phyloP scores from a whole-genome alignment of 2,113 vertebrate genomes.

The Sciurus niger region DNA sequence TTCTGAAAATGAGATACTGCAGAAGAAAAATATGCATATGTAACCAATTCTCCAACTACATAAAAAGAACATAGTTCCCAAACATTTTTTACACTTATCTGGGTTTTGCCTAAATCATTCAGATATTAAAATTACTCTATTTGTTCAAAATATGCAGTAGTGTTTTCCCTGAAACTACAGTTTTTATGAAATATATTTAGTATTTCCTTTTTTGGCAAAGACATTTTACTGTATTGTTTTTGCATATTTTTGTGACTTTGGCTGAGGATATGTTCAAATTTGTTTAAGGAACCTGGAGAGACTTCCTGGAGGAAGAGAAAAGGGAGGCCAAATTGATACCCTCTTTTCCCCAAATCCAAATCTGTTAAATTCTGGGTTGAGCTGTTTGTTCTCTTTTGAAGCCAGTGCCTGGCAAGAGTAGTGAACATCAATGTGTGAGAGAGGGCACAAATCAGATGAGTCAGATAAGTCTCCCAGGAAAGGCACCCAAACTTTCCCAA shows the following conservation, averaged over 20 bases:
- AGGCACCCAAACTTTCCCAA: not conserved
- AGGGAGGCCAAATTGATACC: not conserved
- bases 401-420: not conserved
- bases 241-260: not conserved
- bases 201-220: not conserved
- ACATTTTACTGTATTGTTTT: not conserved
- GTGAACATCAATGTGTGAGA: not conserved
- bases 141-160: not conserved
- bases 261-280: not conserved
- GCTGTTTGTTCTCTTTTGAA: not conserved
- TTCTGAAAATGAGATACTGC: constrained; percentile 64
- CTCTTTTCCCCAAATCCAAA: not conserved
- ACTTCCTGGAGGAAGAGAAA: not conserved
- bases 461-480: not conserved
- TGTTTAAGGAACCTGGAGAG: not conserved
- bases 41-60: not conserved
- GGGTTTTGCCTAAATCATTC: not conserved
- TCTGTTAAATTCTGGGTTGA: not conserved
- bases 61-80: not conserved
- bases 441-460: not conserved
- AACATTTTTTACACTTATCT: not conserved
- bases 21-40: constrained; percentile 47
- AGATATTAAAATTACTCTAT: not conserved
- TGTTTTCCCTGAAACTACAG: not conserved
- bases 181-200: not conserved